Evolutionary conservation across 2,113 vertebrate species (phyloP).

Genomic region (Vanacampus margaritifer): DNA sequence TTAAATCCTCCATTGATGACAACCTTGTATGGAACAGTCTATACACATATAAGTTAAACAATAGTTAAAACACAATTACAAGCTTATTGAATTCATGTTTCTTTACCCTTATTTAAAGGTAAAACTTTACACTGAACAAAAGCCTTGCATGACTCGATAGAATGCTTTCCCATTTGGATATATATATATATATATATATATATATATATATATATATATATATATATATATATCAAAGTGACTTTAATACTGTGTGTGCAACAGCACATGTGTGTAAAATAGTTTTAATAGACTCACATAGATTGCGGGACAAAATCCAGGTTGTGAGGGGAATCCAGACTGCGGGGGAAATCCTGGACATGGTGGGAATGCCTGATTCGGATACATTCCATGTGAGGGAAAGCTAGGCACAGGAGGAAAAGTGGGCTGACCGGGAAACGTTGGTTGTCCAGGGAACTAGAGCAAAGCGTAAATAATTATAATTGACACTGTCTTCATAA

Average conservation of each 20-base stretch:
- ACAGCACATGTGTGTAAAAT: neutral
- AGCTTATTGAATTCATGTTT: too few species aligned
- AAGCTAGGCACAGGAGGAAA: slow-evolving; percentile 14
- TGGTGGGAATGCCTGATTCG: slow-evolving; percentile 12
- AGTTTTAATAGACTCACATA: slow-evolving; percentile 42
- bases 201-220: too few species aligned
- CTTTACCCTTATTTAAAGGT: too few species aligned
- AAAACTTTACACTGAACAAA: too few species aligned
- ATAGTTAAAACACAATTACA: neutral
- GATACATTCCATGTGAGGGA: neutral
- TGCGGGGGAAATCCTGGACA: slow-evolving; percentile 20
- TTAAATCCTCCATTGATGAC: slow-evolving; percentile 52
- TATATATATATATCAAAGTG: too few species aligned
- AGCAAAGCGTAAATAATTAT: neutral
- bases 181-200: too few species aligned
- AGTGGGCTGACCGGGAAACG: slow-evolving; percentile 13
- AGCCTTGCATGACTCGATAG: too few species aligned
- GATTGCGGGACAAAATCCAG: slow-evolving; percentile 21
- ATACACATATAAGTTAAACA: slow-evolving; percentile 50
- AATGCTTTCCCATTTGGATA: too few species aligned
- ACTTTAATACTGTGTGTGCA: neutral
- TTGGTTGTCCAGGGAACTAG: slow-evolving; percentile 4
- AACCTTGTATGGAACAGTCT: too few species aligned
- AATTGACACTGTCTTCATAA: neutral
- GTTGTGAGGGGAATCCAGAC: slow-evolving; percentile 26